Percentiles rank a stretch among this genome's conserved stretches.
Evolutionary conservation across 2,888 invertebrate genomes (phyloP).

Genomic region (Athalia rosae): DNA sequence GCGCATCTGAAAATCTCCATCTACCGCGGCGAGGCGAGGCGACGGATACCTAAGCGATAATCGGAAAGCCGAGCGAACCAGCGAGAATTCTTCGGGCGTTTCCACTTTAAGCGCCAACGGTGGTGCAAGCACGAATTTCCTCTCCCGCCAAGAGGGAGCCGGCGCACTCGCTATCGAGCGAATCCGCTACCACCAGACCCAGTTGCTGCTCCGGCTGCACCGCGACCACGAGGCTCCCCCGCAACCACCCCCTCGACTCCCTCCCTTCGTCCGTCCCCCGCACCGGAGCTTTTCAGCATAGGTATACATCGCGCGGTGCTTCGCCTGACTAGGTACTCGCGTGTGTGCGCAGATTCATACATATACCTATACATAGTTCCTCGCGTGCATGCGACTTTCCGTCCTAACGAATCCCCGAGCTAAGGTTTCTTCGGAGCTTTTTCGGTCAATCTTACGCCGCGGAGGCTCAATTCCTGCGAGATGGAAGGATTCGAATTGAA

Average conservation of each 20-base stretch:
- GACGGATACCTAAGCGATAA: not conserved
- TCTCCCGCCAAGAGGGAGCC: constrained; percentile 45
- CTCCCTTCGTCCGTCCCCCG: no score
- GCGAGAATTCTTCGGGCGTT: constrained; percentile 29
- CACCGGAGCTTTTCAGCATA: no score
- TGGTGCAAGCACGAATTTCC: constrained; percentile 65
- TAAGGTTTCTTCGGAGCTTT: no score
- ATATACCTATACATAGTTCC: no score
- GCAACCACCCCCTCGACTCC: constrained; percentile 8
- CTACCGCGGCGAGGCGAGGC: not conserved
- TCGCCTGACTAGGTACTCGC: no score
- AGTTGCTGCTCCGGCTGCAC: constrained; percentile 41
- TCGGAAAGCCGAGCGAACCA: no score
- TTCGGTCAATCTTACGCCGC: no score
- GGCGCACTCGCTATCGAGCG: constrained; percentile 45
- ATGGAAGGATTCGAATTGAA: no score
- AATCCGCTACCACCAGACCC: constrained; percentile 38
- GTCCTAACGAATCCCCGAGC: no score
- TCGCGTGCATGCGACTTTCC: not conserved
- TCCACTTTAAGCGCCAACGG: constrained; percentile 70
- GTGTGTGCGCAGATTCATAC: no score
- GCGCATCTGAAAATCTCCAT: no score
- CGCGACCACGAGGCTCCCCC: constrained; percentile 38
- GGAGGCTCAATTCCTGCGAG: no score
- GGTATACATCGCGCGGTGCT: not conserved